Evolutionary conservation across 2,113 vertebrate genomes (phyloP), one percentile per base, ranked within the genome.

Genomic region (Semnopithecus entellus): DNA sequence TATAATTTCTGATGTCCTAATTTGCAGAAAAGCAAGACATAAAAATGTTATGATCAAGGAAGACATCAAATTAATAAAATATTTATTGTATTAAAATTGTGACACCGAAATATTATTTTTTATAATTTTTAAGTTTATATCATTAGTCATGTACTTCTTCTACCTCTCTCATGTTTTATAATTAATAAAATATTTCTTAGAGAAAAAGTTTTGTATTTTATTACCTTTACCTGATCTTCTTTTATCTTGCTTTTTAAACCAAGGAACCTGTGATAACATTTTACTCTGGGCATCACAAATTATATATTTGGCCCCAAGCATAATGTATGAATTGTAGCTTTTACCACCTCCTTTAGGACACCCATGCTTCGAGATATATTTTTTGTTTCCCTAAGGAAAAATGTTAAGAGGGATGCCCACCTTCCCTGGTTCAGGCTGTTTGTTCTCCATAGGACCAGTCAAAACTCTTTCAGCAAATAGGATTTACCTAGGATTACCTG

Each of bases 21-120:
- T 85, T 82, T 91, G n/a, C 45, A 75, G 64, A 86, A 84, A 50
- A 92, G 16, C 81, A 91, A 88, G 38, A 9, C 81, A 84, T 81
- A 35, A 48, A 80, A 84, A 43, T 45, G 2, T 59, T 75, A 25
- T 13, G 10, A 32, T 57, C 16, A 30, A 73, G 57, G 38, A 90
- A 57, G 23, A 50, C 4, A 80, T 57, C 30, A 48, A 25, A 35
- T 72, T 30, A 90, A 73, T 32, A 64, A 40, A 55, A 11, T 72
- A 78, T 89, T 90, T 88, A 66, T 75, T 82, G 3, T 18, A 20
- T 59, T 81, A 45, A 95, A 94, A 81, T 64, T 18, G 23, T 17
- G 40, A 80, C n/a, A 40, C 45, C 32, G 45, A 80, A 75, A 70
- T 50, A 23, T 27, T 61, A 22, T 40, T 78, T 78, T 95, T 66